These are phyloP conservation scores for Phalera bucephala DNA, from an alignment of 2,888 invertebrate genomes.

Conservation along the genomic window DNA sequence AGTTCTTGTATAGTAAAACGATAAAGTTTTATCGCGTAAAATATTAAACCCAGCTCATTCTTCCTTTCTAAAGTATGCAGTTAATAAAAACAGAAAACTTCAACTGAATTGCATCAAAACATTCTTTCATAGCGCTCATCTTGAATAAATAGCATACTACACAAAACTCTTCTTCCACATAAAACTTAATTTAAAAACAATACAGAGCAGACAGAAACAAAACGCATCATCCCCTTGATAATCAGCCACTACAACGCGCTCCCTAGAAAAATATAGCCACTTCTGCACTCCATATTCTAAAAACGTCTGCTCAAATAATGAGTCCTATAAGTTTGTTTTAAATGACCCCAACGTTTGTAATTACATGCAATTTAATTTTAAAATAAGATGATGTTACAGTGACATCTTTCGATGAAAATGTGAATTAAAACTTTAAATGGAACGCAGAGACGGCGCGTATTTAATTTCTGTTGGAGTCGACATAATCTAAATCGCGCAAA, in stretches of 20 bases:
- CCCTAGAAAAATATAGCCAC: neutral
- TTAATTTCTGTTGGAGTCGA: conserved; percentile 1
- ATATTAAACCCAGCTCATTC: too few species aligned
- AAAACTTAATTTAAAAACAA: conserved; percentile 18
- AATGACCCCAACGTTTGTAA: conserved; percentile 13
- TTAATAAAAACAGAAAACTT: too few species aligned
- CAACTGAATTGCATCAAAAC: neutral
- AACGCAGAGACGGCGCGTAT: neutral
- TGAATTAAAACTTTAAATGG: conserved; percentile 10
- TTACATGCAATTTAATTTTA: conserved; percentile 13
- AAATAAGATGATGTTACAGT: conserved; percentile 4
- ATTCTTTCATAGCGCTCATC: neutral
- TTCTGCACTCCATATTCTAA: neutral
- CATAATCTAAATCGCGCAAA: neutral
- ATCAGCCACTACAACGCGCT: neutral
- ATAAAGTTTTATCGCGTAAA: too few species aligned
- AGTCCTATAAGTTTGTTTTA: conserved; percentile 17
- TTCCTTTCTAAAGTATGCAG: too few species aligned
- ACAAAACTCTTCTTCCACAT: neutral
- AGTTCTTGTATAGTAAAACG: too few species aligned
- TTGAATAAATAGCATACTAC: neutral
- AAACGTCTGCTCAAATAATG: conserved; percentile 4
- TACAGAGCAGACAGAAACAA: conserved; percentile 6
- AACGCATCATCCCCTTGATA: neutral
- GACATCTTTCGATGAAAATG: conserved; percentile 5